These are phyloP conservation scores for Tetragnatha versicolor DNA, from an alignment of 1,140 invertebrate genomes.

Conservation along the genomic window DNA sequence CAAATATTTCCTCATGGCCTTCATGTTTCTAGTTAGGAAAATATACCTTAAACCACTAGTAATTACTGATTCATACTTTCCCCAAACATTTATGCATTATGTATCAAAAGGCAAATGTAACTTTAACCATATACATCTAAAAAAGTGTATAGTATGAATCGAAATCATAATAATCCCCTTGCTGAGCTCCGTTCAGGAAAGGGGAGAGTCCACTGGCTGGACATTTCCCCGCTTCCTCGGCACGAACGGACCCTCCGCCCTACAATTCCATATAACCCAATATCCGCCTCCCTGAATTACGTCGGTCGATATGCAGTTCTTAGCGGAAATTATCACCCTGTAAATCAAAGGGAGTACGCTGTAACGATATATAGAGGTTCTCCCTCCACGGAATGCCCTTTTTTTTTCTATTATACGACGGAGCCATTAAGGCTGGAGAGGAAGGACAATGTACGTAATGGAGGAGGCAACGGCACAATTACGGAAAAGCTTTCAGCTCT, in stretches of 20 bases:
- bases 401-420: background rate
- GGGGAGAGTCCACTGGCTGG: no score
- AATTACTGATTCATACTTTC: no score
- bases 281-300: background rate
- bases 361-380: background rate
- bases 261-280: background rate
- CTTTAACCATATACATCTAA: no score
- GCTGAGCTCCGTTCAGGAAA: no score
- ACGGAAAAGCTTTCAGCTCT: background rate
- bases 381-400: background rate
- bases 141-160: no score
- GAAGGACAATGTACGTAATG: background rate
- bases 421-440: background rate
- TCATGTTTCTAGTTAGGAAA: no score
- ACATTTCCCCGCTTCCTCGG: background rate
- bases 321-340: slow-evolving; percentile 11
- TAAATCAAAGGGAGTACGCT: slow-evolving; percentile 2
- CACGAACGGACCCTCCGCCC: background rate
- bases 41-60: no score
- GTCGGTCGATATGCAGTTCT: background rate
- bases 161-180: no score
- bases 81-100: no score
- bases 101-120: no score
- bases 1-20: no score
- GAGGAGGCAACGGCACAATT: no score